Evolutionary conservation across 2,888 invertebrate genomes (phyloP), one percentile per base, ranked within the genome.

Genomic region (Pterostichus niger): DNA sequence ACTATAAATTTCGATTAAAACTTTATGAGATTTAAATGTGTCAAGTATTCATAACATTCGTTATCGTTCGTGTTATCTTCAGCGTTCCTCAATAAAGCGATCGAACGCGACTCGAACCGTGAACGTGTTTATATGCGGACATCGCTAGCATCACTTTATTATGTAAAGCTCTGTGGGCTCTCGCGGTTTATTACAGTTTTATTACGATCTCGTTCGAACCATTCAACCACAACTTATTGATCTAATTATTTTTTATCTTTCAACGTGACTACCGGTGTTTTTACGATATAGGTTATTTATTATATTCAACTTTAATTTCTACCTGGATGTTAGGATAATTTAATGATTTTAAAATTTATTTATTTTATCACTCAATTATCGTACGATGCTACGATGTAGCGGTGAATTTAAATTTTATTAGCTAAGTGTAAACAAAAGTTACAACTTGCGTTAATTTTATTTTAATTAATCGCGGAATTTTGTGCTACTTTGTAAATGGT

Each of bases 191-290:
- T 40, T 64, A 64, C 73, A 17, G 49, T 73, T 73, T 73, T 73
- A 73, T 73, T 46, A 49, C 24, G 73, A 46, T n/a, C 64, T 17
- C 13, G 64, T 40, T 24, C 64, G 64, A 64, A 6, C 13, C 73
- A 73, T 49, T 73, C 35, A 44, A 35, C 64, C 35, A 61, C 17
- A 68, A 80, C 49, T 71, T 80, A 80, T 68, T 80, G 68, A 80
- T 52, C 80, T 71, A 71, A 80, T 80, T 80, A 80, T 71, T 80
- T 80, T 80, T 80, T 80, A 80, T 80, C 68, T 52, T 59, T 13
- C 61, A 35, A 31, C 59, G 24, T 13, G 40, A 61, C 80, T 80
- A 80, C 80, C 80, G 80, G 80, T 80, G 46, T 80, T 80, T 73
- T 49, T 49, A 64, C 64, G 64, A 64, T 33, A 64, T 6, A 35